A percentile compares a stretch with the other conserved stretches of the same genome.
Conservation (phyloP, 2,113 vertebrate species). For the Tragelaphus buxtoni region DNA sequence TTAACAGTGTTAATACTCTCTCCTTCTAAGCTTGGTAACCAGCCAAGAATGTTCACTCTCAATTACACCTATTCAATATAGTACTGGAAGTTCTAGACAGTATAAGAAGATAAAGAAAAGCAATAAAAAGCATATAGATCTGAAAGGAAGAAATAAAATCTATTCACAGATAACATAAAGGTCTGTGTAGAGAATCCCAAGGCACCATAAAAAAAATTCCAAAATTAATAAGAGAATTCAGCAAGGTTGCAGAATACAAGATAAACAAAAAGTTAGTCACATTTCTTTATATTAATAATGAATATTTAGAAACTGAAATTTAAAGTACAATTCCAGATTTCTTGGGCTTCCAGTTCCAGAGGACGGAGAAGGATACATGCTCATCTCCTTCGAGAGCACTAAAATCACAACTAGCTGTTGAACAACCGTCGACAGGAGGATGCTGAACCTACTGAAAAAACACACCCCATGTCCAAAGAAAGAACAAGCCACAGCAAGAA, state of each 20-base stretch:
- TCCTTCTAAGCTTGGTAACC: background rate
- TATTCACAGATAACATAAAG: background rate
- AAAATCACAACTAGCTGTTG: background rate
- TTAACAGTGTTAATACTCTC: background rate
- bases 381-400: background rate
- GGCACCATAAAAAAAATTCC: background rate
- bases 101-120: background rate
- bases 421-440: fast-evolving
- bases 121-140: background rate
- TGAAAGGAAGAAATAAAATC: background rate
- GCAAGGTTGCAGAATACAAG: background rate
- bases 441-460: background rate
- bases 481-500: background rate
- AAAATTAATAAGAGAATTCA: background rate
- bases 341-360: background rate
- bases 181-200: background rate
- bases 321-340: background rate
- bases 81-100: background rate
- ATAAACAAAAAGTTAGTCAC: background rate
- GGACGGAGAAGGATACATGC: fast-evolving
- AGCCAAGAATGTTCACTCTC: background rate
- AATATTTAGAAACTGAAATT: background rate
- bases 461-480: background rate
- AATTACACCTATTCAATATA: background rate
- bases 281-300: background rate